A percentile compares a stretch with the other conserved stretches of the same genome.
Conservation (phyloP, 2,113 vertebrate genomes). For the Notothenia coriiceps region DNA sequence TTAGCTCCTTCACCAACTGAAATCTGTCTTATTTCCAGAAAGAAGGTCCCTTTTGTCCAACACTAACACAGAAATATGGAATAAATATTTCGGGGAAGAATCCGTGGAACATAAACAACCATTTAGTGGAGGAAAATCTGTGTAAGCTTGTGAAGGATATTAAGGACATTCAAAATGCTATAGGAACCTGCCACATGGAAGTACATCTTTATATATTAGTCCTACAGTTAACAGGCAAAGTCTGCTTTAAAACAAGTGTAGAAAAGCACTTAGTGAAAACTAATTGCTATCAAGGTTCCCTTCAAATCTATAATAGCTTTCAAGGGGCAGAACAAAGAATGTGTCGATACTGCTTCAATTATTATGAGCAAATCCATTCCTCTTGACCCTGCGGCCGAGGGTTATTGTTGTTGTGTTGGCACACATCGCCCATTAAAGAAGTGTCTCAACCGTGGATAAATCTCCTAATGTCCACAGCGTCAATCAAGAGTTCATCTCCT, state of each 20-base stretch:
- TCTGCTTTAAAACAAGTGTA: conserved; percentile 48
- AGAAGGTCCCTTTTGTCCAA: conserved; percentile 18
- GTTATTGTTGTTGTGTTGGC: conserved; percentile 64
- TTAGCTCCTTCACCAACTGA: conserved; percentile 19
- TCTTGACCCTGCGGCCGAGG: conserved; percentile 61
- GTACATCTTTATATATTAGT: conserved; percentile 16
- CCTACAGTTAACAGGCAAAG: conserved; percentile 35
- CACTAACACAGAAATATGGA: conserved; percentile 38
- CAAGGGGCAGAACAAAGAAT: conserved; percentile 55
- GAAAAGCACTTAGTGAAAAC: conserved; percentile 64
- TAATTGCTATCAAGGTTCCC: conserved; percentile 61
- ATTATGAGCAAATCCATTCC: conserved; percentile 74
- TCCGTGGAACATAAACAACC: conserved; percentile 38
- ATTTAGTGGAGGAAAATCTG: conserved; percentile 28
- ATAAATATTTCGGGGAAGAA: conserved; percentile 49
- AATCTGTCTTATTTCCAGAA: conserved; percentile 37
- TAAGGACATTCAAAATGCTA: conserved; percentile 1
- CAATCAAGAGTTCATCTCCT: conserved; percentile 83
- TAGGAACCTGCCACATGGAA: background rate
- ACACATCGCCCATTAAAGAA: conserved; percentile 62
- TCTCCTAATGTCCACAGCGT: conserved; percentile 21
- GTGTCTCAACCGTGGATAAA: conserved; percentile 53
- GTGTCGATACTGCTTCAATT: conserved; percentile 69
- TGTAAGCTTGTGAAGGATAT: conserved; percentile 42
- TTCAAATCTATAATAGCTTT: conserved; percentile 56